These are phyloP conservation scores for Pangasianodon gigas DNA, from an alignment of 2,113 vertebrate genomes.

Conservation along the genomic window DNA sequence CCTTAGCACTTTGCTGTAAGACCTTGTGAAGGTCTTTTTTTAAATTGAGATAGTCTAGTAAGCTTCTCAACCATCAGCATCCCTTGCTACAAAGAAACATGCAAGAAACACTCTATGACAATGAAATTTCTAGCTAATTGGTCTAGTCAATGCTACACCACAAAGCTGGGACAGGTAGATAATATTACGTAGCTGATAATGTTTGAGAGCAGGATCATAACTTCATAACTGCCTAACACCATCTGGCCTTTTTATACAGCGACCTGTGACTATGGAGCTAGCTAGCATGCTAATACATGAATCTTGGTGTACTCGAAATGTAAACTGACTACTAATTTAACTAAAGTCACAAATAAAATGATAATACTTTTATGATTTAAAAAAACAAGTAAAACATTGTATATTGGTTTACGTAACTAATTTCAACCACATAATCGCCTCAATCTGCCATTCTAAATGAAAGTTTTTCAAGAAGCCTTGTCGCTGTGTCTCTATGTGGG, in stretches of 20 bases:
- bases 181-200: not conserved
- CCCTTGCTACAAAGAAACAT: not conserved
- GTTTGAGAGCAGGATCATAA: not conserved
- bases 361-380: not conserved
- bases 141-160: not conserved
- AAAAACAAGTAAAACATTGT: not conserved
- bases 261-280: not conserved
- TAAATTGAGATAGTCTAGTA: not conserved
- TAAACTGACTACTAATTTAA: not conserved
- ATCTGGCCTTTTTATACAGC: not conserved
- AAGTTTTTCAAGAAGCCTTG: too few relatives aligned
- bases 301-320: not conserved
- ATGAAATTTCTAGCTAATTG: not conserved
- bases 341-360: not conserved
- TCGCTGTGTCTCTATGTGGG: too few relatives aligned
- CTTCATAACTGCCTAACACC: not conserved
- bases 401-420: not conserved
- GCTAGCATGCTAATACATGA: not conserved
- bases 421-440: not conserved
- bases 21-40: not conserved
- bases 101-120: not conserved
- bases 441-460: not conserved
- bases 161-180: not conserved
- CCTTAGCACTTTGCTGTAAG: not conserved
- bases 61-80: not conserved